These are phyloP conservation scores for Leuciscus idus DNA, from an alignment of 2,113 vertebrate species.

Conservation along the genomic window DNA sequence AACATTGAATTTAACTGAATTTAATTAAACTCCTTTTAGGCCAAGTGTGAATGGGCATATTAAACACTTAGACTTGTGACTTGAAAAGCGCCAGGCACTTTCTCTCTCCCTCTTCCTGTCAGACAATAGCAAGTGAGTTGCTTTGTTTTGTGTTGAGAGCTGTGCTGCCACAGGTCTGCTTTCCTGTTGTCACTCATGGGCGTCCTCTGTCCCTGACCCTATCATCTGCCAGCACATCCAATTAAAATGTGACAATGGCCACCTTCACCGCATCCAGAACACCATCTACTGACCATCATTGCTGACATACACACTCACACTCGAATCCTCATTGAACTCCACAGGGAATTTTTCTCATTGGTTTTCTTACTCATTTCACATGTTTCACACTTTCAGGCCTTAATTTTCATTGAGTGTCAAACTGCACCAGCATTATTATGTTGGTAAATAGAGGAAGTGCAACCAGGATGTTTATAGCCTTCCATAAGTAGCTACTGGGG, in stretches of 20 bases:
- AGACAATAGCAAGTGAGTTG: background rate
- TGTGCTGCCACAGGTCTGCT: conserved; percentile 9
- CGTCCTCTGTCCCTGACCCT: background rate
- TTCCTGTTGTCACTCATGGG: conserved; percentile 24
- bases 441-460: background rate
- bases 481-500: background rate
- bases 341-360: background rate
- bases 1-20: background rate
- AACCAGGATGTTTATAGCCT: background rate
- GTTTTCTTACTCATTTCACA: background rate
- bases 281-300: conserved; percentile 17
- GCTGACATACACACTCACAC: background rate
- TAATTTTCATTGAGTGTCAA: background rate
- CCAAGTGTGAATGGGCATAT: background rate
- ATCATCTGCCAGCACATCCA: conserved; percentile 4
- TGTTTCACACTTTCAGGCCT: background rate
- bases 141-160: background rate
- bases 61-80: background rate
- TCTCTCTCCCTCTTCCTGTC: background rate
- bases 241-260: conserved; percentile 32
- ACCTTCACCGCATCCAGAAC: background rate
- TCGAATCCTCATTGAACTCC: background rate
- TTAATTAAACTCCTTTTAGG: background rate
- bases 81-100: background rate
- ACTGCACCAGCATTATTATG: background rate